Evolutionary conservation across 2,113 vertebrate genomes (phyloP), one percentile per base, ranked within the genome.

Genomic region (Hemiscyllium ocellatum): DNA sequence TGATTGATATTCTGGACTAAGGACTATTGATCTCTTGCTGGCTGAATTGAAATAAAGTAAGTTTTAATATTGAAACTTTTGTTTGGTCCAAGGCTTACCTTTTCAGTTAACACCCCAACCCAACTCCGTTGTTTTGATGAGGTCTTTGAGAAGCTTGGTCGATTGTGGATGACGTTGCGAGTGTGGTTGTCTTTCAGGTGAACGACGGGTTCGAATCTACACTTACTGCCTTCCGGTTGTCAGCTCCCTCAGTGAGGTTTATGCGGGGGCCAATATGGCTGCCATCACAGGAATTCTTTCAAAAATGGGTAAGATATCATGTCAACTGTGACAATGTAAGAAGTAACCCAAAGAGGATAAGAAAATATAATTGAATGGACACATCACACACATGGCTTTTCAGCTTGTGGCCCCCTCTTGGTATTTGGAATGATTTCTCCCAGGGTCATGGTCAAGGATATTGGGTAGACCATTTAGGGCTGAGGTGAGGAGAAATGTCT

Each of bases 121-220:
- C 2, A 22, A 69, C 15, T 69, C 20, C 69, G 24, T 70, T 70
- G 0, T 94, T 37, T 87, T 20, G 22, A 37, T 24, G 20, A 37
- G 66, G 69, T 26, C 4, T 52, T 52, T 24, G 8, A 26, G 29
- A 61, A 66, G 17, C 61, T 61, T 10, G 15, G 10, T 2, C 2
- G 17, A 15, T 76, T 50, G 26, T 72, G 37, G 24, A 50, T 29
- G 42, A 33, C 1, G 5, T 10, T 95, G 26, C 5, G 24, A 47
- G 10, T 12, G 8, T 95, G 24, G 24, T 72, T 70, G 24, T 52
- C 29, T 95, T 95, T 10, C 37, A 95, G 94, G 94, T 33, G 94
- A 95, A 52, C 69, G 94, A 10, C 94, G 94, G 2, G 94, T 95
- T 72, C 94, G 94, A 19, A 95, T 95, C 94, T 72, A 95, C 69